Evolutionary conservation across 2,113 vertebrate genomes (phyloP).

Genomic region (Herpetotheres cachinnans): DNA sequence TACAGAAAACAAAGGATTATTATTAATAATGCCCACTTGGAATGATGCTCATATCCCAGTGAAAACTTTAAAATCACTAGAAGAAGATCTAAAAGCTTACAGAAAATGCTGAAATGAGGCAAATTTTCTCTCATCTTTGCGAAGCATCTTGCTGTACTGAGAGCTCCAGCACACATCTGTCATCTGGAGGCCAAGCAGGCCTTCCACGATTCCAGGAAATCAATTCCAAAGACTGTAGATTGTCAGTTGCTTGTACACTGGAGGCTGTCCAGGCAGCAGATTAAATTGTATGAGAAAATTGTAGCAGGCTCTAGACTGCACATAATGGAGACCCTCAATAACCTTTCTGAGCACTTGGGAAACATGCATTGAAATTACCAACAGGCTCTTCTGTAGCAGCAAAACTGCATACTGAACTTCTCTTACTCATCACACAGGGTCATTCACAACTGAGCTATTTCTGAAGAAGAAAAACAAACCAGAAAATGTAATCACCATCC

Average conservation of each 20-base stretch:
- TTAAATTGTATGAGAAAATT: slow-evolving; percentile 73
- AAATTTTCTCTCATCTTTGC: not conserved
- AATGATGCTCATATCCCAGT: not conserved
- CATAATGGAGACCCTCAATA: slow-evolving; percentile 51
- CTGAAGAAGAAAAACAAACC: slow-evolving; percentile 28
- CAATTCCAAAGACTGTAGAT: slow-evolving; percentile 66
- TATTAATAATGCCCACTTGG: not conserved
- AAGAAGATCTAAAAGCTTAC: slow-evolving; percentile 29
- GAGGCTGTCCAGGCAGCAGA: slow-evolving; percentile 68
- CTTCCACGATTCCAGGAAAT: slow-evolving; percentile 71
- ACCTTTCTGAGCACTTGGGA: slow-evolving; percentile 58
- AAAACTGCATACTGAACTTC: slow-evolving; percentile 20
- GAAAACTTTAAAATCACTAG: slow-evolving; percentile 9
- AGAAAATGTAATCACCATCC: not conserved
- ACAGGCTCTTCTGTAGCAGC: not conserved
- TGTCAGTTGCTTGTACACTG: slow-evolving; percentile 60
- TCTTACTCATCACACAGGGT: slow-evolving; percentile 5
- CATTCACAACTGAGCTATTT: slow-evolving; percentile 20
- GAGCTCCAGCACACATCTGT: slow-evolving; percentile 54
- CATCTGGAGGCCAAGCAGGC: slow-evolving; percentile 62
- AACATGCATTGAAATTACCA: slow-evolving; percentile 47
- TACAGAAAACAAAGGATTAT: not conserved
- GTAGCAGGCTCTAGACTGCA: slow-evolving; percentile 45
- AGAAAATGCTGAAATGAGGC: slow-evolving; percentile 39
- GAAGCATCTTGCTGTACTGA: not conserved